Base-by-base conservation (phyloP, 2,797 vertebrate species). In the Meriones psammophilus region DNA sequence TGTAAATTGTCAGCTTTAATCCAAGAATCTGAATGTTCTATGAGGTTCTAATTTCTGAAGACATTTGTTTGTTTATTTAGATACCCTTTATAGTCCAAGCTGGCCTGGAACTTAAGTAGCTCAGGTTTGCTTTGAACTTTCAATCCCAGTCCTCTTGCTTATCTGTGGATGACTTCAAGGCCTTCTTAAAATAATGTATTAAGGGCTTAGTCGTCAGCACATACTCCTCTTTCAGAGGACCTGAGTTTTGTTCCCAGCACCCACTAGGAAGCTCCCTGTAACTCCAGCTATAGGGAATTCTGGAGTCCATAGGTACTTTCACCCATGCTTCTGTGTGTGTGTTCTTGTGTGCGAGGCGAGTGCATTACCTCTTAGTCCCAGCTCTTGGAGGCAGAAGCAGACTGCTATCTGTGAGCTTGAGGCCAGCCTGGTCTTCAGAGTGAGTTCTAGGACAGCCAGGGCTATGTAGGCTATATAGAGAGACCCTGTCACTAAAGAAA, bases 11-110 rank as follows among this genome's bases (percentile, higher is more conserved):
- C 62, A 96, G 30, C 42, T 80, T 76, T 76, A 30, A 80, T 10
- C 73, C 15, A 36, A 42, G 78, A 15, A 96, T 91, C 62, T 36
- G 79, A 89, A 88, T 85, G 14, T 83, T 7, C 91, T 93, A 24
- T 60, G 24, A 91, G 93, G 68, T 95, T 95, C 14, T 8, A 62
- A 39, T 96, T 79, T 90, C 58, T 39, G 20, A 94, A 77, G 39
- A 33, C 8, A 42, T 83, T 62, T 83, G 8, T 83, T 84, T 85
- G 39, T 69, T 86, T 50, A n/a, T n/a, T 86, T 85, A 50, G 42
- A 46, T 26, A 84, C 39, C 30, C 62, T 83, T 36, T 42, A 24
- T 64, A 60, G n/a, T 36, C 9, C 50, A 80, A 24, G n/a, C 56
- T 39, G n/a, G n/a, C 18, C 54, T 80, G 54, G 54, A 58, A n/a